These are phyloP conservation scores for Anas platyrhynchos DNA, from an alignment of 2,113 vertebrate genomes.

Conservation along the genomic window DNA sequence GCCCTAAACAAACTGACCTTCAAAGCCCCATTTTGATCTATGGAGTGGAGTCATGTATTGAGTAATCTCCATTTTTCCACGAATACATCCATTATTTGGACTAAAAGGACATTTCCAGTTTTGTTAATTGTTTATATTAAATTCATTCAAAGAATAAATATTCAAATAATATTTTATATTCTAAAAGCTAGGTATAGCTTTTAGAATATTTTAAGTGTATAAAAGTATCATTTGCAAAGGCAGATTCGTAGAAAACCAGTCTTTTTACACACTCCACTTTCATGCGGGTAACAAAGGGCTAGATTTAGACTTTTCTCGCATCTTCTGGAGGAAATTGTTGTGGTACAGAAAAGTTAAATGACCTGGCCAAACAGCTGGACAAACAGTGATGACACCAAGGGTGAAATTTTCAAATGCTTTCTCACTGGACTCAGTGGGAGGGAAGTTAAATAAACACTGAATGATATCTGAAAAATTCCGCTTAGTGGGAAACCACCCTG, in stretches of 20 bases:
- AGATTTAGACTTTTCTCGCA: not conserved
- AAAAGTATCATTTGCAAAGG: not conserved
- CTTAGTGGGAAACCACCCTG: not conserved
- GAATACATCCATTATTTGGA: not conserved
- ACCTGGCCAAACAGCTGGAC: not conserved
- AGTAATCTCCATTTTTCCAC: not conserved
- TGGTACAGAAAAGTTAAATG: not conserved
- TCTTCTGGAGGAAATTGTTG: not conserved
- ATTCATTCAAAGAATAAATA: too few species aligned
- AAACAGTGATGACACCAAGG: not conserved
- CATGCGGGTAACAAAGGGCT: not conserved
- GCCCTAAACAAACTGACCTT: not conserved
- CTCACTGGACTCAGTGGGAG: not conserved
- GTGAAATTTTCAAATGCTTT: not conserved
- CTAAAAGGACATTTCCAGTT: not conserved
- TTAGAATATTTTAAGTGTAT: not conserved
- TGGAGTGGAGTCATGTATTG: not conserved
- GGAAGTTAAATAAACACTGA: slow-evolving; percentile 20
- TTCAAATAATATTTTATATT: too few species aligned
- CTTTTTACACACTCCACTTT: not conserved
- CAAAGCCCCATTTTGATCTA: not conserved
- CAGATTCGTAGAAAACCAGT: not conserved
- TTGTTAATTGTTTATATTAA: not conserved
- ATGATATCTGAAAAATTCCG: not conserved
- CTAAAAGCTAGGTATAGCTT: not conserved